Percentiles rank a stretch among this genome's conserved stretches.
phyloP scores from a whole-genome alignment of 2,797 vertebrate species.

The Argyrosomus regius region DNA sequence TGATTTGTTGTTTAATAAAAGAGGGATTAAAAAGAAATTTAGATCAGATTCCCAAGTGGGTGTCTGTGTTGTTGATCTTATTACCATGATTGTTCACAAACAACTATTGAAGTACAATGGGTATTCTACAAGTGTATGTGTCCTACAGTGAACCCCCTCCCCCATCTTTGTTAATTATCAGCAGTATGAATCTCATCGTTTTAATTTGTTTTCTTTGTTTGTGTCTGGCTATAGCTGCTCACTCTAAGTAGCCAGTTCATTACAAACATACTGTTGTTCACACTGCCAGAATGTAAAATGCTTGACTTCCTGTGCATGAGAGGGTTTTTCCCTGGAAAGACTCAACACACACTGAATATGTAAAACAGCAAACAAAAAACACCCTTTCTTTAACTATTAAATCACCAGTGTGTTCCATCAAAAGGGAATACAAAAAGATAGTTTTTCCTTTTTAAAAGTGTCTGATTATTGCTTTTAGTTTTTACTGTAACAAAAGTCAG shows the following conservation, averaged over 20 bases:
- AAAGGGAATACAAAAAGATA: background rate
- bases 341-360: background rate
- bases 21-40: conserved; percentile 66
- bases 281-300: conserved; percentile 8
- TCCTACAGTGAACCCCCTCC: conserved; percentile 7
- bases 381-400: background rate
- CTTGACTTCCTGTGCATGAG: conserved; percentile 22
- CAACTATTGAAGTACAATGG: conserved; percentile 25
- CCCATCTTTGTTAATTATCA: conserved; percentile 16
- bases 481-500: conserved; percentile 36
- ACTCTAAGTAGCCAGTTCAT: background rate
- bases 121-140: conserved; percentile 28
- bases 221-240: background rate
- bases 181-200: background rate
- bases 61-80: conserved; percentile 26
- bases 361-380: conserved; percentile 1
- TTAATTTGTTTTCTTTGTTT: background rate
- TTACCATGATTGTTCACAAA: conserved; percentile 50
- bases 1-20: conserved; percentile 67
- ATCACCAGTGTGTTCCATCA: background rate
- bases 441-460: background rate
- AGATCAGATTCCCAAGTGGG: conserved; percentile 49
- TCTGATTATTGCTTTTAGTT: conserved; percentile 25
- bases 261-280: conserved; percentile 20
- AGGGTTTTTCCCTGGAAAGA: conserved; percentile 19